Evolutionary conservation across 2,888 invertebrate genomes (phyloP), one percentile per base, ranked within the genome.

Genomic region (Phalera bucephala): DNA sequence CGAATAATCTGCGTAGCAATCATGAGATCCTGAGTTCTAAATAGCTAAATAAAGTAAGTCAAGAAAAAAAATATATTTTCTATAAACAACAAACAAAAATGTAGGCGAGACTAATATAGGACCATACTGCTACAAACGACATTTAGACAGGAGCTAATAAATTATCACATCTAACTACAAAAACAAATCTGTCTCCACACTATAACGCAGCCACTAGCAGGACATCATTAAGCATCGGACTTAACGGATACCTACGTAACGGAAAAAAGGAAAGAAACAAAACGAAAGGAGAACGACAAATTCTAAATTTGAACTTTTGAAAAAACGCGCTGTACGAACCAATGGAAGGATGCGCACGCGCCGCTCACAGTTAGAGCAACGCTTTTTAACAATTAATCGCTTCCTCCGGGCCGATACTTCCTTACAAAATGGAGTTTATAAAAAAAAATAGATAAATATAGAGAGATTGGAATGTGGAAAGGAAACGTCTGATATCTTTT

Each of bases 351-450:
- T 62, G 72, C 74, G 70, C 72, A 66, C 69, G 72, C 70, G 74
- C 59, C 72, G 50, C 62, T 53, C 52, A 42, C 63, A 62, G 62
- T 72, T 69, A 71, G 56, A 68, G 59, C 56, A 59, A 59, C 52
- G 57, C 71, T 74, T 75, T 70, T 75, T 67, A 71, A 77, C 75
- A 79, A 80, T 80, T 78, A 80, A 80, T 80, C 70, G 80, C 61
- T 80, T 80, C 80, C 80, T 67, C 65, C 58, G 55, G 60, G 52
- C 42, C 38, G 35, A 33, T 52, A 52, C 62, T 59, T 63, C 58
- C 64, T 11, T 25, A 25, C 25, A 25, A 25, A 25, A 10, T 25
- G 25, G 11, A 11, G 25, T 22, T 22, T 22, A 40, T 42, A 52
- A 47, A 37, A 41, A 45, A 36, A 40, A 52, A 49, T 54, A 52